Percentiles rank a stretch among this genome's conserved stretches.
Evolutionary conservation across 2,797 vertebrate species (phyloP).

Genomic region (Acipenser ruthenus): DNA sequence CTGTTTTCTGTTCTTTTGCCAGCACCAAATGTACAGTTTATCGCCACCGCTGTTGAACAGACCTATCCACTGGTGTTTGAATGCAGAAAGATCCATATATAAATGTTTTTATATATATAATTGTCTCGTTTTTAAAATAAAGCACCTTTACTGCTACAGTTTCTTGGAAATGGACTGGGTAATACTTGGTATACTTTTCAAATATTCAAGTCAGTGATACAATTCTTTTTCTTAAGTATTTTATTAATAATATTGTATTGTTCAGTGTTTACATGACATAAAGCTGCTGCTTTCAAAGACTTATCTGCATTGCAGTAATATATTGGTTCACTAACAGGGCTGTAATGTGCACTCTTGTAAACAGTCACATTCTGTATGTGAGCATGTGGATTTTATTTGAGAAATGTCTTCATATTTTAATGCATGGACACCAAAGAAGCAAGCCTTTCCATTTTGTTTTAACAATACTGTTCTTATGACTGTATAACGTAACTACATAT

Average conservation of each 20-base stretch:
- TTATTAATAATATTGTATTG: conserved; percentile 65
- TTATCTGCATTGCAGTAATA: conserved; percentile 73
- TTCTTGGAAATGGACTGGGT: conserved; percentile 19
- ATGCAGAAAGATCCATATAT: conserved; percentile 62
- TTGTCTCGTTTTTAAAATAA: conserved; percentile 23
- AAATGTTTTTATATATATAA: conserved; percentile 10
- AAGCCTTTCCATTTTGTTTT: conserved; percentile 15
- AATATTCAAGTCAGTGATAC: conserved; percentile 4
- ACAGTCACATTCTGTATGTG: conserved; percentile 48
- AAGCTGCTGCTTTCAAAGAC: conserved; percentile 76
- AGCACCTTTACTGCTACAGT: conserved; percentile 56
- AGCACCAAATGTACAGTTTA: conserved; percentile 89
- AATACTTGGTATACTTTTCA: conserved; percentile 12
- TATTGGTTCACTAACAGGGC: conserved; percentile 60
- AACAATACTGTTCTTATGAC: neutral
- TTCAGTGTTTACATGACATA: conserved; percentile 71
- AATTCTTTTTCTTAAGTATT: conserved; percentile 44
- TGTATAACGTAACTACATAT: neutral
- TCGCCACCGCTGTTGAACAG: conserved; percentile 89
- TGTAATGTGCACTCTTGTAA: conserved; percentile 68
- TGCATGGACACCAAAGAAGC: conserved; percentile 77
- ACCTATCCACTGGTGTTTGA: conserved; percentile 91
- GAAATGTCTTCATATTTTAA: conserved; percentile 72
- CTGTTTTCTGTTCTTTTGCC: neutral
- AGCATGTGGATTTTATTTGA: conserved; percentile 72